Percentiles rank a stretch among this genome's conserved stretches.
These are phyloP conservation scores for Drosophila watanabei DNA, from an alignment of 1,140 invertebrate genomes.

Conservation along the genomic window DNA sequence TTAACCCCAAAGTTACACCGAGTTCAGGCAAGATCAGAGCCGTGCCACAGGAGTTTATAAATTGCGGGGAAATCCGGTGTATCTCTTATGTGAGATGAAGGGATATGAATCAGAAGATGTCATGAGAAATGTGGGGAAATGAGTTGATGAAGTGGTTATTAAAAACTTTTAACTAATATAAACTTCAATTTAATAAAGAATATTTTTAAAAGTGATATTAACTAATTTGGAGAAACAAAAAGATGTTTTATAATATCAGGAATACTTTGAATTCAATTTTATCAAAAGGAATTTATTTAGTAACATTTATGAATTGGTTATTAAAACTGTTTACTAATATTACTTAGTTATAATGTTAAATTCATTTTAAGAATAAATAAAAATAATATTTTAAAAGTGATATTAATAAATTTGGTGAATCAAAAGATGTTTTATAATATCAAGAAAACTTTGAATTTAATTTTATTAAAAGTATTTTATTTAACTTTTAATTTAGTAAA, in stretches of 20 bases:
- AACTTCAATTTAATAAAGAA: too few species aligned
- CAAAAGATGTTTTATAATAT: too few species aligned
- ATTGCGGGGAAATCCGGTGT: neutral
- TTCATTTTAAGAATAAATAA: too few species aligned
- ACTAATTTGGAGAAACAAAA: neutral
- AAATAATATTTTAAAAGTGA: too few species aligned
- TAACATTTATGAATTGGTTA: too few species aligned
- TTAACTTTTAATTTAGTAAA: too few species aligned
- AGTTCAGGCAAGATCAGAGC: constrained; percentile 1
- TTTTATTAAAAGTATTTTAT: neutral
- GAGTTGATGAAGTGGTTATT: neutral
- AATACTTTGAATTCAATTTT: neutral
- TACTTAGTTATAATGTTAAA: too few species aligned
- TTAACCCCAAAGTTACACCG: constrained; percentile 19
- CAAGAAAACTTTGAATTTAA: neutral
- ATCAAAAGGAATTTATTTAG: neutral
- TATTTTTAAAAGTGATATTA: neutral
- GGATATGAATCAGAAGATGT: neutral
- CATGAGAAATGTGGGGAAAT: neutral
- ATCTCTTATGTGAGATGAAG: neutral
- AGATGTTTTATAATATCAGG: neutral
- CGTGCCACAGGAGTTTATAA: constrained; percentile 1
- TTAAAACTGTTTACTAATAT: too few species aligned
- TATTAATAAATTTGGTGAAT: too few species aligned
- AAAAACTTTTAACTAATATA: neutral